These are phyloP conservation scores for Eretmochelys imbricata DNA, from an alignment of 2,113 vertebrate species.

Conservation along the genomic window DNA sequence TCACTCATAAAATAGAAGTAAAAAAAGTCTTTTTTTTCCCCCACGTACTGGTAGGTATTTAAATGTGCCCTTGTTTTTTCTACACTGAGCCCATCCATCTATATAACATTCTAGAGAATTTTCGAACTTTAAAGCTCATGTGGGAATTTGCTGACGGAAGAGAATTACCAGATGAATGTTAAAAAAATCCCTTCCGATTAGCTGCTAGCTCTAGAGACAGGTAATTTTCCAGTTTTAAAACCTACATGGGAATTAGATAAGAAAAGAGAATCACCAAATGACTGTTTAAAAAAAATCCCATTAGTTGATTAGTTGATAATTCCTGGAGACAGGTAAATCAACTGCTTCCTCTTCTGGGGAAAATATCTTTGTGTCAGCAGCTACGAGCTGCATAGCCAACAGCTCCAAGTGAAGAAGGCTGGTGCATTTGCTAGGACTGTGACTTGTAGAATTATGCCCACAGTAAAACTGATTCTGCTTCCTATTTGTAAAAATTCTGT, in stretches of 20 bases:
- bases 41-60: not conserved
- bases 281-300: not conserved
- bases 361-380: not conserved
- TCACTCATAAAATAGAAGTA: not conserved
- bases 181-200: not conserved
- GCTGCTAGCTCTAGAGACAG: not conserved
- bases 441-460: not conserved
- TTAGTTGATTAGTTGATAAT: not conserved
- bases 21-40: not conserved
- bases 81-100: not conserved
- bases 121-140: not conserved
- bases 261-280: not conserved
- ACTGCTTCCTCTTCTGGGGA: not conserved
- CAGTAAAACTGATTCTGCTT: not conserved
- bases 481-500: not conserved
- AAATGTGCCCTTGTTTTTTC: not conserved
- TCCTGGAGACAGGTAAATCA: not conserved
- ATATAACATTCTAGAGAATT: not conserved
- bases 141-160: not conserved
- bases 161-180: not conserved
- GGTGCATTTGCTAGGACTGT: not conserved
- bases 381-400: not conserved
- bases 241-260: not conserved
- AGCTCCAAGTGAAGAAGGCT: not conserved
- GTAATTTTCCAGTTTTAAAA: constrained; percentile 22